Conservation (phyloP, 2,113 vertebrate genomes). For the Murina feae region DNA sequence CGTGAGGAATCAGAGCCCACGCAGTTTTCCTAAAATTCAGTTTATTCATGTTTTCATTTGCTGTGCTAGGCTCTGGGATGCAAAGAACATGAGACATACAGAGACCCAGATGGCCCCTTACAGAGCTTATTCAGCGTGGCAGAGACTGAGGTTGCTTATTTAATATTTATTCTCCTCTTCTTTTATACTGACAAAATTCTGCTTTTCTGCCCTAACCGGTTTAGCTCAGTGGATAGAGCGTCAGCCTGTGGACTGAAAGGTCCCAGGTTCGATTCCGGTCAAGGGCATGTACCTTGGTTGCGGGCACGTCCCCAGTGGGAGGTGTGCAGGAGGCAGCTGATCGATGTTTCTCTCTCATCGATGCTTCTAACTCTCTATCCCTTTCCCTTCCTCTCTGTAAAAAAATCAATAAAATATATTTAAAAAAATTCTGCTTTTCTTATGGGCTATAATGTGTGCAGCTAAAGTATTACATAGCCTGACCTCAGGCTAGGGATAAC, state of each 20-base stretch:
- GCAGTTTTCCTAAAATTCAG: not conserved
- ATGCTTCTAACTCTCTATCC: too few relatives aligned
- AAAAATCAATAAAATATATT: too few relatives aligned
- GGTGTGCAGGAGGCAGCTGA: too few relatives aligned
- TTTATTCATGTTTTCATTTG: not conserved
- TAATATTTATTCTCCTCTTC: not conserved
- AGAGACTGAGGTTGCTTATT: not conserved
- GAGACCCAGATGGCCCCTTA: not conserved
- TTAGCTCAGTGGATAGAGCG: too few relatives aligned
- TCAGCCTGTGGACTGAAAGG: too few relatives aligned
- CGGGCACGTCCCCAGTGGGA: too few relatives aligned
- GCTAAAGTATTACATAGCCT: not conserved
- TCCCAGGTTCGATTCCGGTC: too few relatives aligned
- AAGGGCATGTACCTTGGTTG: too few relatives aligned
- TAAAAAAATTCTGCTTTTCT: slow-evolving; percentile 6
- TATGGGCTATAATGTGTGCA: not conserved
- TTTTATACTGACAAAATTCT: not conserved
- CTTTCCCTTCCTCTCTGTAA: too few relatives aligned
- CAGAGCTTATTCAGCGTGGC: not conserved
- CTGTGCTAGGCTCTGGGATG: not conserved
- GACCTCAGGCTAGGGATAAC: not conserved
- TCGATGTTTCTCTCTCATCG: too few relatives aligned
- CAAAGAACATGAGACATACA: not conserved
- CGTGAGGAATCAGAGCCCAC: not conserved
- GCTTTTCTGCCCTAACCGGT: too few relatives aligned